Evolutionary conservation across 1,140 invertebrate genomes (phyloP).

Genomic region (Asbolus verrucosus): DNA sequence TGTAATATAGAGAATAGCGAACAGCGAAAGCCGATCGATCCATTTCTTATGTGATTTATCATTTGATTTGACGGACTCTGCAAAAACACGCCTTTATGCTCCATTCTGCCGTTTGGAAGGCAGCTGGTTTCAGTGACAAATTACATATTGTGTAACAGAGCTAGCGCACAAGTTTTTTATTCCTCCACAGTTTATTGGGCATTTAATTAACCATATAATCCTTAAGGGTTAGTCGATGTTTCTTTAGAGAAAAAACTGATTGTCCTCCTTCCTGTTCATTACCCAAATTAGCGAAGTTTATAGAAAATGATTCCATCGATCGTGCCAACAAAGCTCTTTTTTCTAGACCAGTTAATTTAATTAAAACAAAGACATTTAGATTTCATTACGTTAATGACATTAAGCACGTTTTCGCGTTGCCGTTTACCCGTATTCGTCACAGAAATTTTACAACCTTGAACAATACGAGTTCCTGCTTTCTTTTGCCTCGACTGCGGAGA

Average conservation of each 20-base stretch:
- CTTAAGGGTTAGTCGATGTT: not conserved
- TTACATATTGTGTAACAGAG: conserved; percentile 14
- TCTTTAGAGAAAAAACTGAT: not conserved
- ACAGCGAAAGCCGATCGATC: conserved; percentile 2
- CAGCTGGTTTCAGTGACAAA: not conserved
- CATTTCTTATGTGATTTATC: conserved; percentile 1
- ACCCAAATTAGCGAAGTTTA: conserved; percentile 5
- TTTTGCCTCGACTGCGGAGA: not conserved
- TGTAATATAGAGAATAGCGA: too few species aligned
- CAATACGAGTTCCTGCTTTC: not conserved
- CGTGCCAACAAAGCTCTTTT: conserved; percentile 2
- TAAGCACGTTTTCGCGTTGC: conserved; percentile 9
- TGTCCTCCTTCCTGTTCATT: conserved; percentile 17
- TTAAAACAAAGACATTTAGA: conserved; percentile 13
- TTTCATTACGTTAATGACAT: conserved; percentile 32
- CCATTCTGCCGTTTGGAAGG: not conserved
- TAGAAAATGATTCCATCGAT: conserved; percentile 8
- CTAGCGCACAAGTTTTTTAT: not conserved
- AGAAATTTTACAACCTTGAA: conserved; percentile 22
- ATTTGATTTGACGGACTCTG: conserved; percentile 4
- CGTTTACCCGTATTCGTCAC: not conserved
- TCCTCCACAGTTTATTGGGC: not conserved
- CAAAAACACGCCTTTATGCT: not conserved
- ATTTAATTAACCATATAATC: conserved; percentile 21
- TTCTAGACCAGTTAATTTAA: conserved; percentile 20